Percentiles rank a stretch among this genome's conserved stretches.
These are phyloP conservation scores for Masnerella sp. DNA, from an alignment of 2,888 invertebrate genomes.

Conservation along the genomic window DNA sequence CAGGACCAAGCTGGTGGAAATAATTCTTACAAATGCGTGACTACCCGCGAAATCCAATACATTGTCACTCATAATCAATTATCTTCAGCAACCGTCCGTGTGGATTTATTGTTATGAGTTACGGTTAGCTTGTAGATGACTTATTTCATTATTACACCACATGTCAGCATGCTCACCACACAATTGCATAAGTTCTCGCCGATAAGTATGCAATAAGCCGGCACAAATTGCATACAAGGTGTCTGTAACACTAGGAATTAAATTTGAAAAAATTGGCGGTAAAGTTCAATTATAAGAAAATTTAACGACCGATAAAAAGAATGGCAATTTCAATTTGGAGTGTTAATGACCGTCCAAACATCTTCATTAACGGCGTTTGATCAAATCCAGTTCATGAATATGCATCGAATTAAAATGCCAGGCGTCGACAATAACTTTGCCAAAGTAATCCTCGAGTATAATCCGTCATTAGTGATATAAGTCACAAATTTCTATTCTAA, in stretches of 20 bases:
- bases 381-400: slow-evolving; percentile 9
- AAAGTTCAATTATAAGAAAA: neutral
- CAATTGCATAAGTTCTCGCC: slow-evolving; percentile 16
- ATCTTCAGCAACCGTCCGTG: neutral
- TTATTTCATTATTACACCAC: slow-evolving; percentile 18
- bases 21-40: slow-evolving; percentile 6
- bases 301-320: neutral
- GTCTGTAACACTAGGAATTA: neutral
- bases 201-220: slow-evolving; percentile 18
- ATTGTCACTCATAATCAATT: slow-evolving; percentile 2
- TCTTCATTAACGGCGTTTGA: slow-evolving; percentile 2
- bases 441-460: slow-evolving; percentile 12
- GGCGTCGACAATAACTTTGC: slow-evolving; percentile 19
- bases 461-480: slow-evolving; percentile 13
- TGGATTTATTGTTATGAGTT: slow-evolving; percentile 19
- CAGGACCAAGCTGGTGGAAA: neutral
- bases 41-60: slow-evolving; percentile 1
- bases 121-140: neutral
- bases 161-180: slow-evolving; percentile 9
- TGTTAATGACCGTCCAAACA: neutral
- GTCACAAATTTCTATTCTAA: slow-evolving; percentile 12
- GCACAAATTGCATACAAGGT: slow-evolving; percentile 6
- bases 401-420: slow-evolving; percentile 16
- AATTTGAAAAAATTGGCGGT: neutral
- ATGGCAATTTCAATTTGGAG: neutral